Conservation (phyloP, 1,140 invertebrate genomes). For the Danaus plexippus region DNA sequence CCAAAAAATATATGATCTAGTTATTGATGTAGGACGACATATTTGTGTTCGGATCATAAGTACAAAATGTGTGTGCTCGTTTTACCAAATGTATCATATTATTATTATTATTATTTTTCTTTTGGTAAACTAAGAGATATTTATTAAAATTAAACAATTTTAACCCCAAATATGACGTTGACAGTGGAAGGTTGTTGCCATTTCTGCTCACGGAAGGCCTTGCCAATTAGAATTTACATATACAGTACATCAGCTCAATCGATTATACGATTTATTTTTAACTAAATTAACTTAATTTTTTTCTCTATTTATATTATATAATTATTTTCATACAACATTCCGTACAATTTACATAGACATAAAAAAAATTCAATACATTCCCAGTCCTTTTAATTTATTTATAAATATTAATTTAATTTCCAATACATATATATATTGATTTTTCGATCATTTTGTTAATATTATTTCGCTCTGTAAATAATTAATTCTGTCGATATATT, state of each 20-base stretch:
- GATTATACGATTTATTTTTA: constrained; percentile 4
- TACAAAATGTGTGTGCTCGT: constrained; percentile 13
- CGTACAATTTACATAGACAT: background rate
- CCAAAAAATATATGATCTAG: no score
- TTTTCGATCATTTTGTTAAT: constrained; percentile 11
- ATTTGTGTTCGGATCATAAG: constrained; percentile 5
- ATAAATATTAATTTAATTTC: constrained; percentile 3
- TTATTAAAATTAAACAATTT: background rate
- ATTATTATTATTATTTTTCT: constrained; percentile 6
- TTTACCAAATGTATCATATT: constrained; percentile 16
- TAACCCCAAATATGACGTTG: constrained; percentile 1
- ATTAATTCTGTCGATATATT: constrained; percentile 6
- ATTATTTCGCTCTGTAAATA: constrained; percentile 13
- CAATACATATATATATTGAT: constrained; percentile 1
- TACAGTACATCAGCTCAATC: constrained; percentile 56
- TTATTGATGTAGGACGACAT: no score
- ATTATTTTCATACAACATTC: constrained; percentile 4
- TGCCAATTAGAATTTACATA: constrained; percentile 31
- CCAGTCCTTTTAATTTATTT: background rate
- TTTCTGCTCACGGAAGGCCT: constrained; percentile 19
- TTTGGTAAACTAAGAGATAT: constrained; percentile 8
- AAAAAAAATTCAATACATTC: background rate
- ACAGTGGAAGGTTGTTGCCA: constrained; percentile 16
- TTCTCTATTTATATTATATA: background rate
- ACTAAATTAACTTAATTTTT: background rate